Percentiles rank a stretch among this genome's conserved stretches.
These are phyloP conservation scores for Origma solitaria DNA, from an alignment of 2,113 vertebrate genomes.

Conservation along the genomic window DNA sequence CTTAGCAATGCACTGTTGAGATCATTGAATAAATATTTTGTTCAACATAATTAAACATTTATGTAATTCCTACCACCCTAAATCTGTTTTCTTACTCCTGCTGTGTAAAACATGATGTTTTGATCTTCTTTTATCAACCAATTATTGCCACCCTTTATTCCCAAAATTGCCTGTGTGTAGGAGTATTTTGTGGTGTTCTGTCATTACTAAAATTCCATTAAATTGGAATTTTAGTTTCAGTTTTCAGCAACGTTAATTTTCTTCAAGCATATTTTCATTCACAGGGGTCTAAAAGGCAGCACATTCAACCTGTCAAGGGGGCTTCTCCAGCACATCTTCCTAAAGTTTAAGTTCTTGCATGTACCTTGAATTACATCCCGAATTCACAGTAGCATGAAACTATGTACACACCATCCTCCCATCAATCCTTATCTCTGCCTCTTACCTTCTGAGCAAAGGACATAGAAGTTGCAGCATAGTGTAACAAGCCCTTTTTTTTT, in stretches of 20 bases:
- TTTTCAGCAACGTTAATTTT: background rate
- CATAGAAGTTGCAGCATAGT: background rate
- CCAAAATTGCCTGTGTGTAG: background rate
- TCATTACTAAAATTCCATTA: background rate
- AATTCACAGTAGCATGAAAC: background rate
- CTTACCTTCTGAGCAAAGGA: background rate
- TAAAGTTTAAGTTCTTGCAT: background rate
- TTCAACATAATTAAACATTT: constrained; percentile 59
- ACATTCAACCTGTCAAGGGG: background rate
- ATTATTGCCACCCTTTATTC: constrained; percentile 33
- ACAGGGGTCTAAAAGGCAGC: background rate
- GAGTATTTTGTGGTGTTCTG: background rate
- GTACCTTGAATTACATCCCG: background rate
- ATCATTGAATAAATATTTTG: constrained; percentile 42
- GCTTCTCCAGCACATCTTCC: background rate
- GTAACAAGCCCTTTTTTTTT: background rate
- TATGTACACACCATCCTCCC: background rate
- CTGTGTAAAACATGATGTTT: constrained; percentile 30
- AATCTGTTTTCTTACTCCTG: constrained; percentile 36
- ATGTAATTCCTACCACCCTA: constrained; percentile 33
- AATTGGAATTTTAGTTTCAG: background rate
- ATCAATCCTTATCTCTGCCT: background rate
- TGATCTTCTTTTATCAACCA: constrained; percentile 3
- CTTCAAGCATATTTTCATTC: background rate
- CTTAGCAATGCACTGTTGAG: background rate